These are phyloP conservation scores for Campylorhamphus procurvoides DNA, from an alignment of 2,113 vertebrate genomes.

Conservation along the genomic window DNA sequence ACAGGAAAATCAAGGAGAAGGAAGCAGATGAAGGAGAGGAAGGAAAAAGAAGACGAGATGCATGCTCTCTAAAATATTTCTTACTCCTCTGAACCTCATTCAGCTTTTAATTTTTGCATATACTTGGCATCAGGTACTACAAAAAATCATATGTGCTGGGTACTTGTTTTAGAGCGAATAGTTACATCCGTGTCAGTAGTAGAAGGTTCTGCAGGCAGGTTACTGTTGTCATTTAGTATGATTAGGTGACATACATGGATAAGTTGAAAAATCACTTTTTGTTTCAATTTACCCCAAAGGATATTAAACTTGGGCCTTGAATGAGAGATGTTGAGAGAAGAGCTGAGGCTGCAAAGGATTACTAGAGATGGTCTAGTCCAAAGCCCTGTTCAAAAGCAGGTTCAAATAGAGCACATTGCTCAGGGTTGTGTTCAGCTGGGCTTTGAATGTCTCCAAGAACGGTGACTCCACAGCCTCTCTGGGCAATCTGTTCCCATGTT, in stretches of 20 bases:
- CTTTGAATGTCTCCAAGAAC: not conserved
- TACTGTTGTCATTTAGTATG: not conserved
- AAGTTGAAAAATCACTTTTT: not conserved
- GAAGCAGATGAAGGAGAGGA: not conserved
- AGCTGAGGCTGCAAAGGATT: not conserved
- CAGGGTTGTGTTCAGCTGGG: not conserved
- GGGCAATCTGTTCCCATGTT: not conserved
- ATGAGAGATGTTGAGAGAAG: not conserved
- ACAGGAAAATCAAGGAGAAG: not conserved
- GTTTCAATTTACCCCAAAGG: not conserved
- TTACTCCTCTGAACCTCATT: not conserved
- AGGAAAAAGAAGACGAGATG: not conserved
- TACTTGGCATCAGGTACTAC: not conserved
- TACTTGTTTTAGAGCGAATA: not conserved
- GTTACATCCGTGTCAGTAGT: not conserved
- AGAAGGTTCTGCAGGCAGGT: not conserved
- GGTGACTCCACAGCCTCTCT: not conserved
- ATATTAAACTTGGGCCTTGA: not conserved
- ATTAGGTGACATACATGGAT: not conserved
- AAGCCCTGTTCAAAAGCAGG: not conserved
- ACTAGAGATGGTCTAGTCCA: not conserved
- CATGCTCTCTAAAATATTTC: not conserved
- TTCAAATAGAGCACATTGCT: not conserved
- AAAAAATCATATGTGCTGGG: not conserved
- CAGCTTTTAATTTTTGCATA: not conserved